Base-by-base conservation (phyloP, 2,797 vertebrate species). In the Salarias fasciatus region DNA sequence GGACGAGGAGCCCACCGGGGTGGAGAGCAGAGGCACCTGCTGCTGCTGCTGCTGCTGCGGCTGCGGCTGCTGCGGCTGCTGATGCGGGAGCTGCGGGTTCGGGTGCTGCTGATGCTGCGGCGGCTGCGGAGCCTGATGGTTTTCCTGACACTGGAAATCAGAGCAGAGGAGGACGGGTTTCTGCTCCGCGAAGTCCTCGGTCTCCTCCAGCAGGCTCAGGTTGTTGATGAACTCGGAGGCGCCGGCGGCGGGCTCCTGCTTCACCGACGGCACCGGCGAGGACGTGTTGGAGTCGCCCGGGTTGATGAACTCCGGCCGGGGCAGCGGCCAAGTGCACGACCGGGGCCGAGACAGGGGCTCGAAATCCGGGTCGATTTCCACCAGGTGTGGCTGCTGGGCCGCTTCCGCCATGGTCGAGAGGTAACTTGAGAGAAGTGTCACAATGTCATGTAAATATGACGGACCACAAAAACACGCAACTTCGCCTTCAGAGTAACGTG, bases 291-390 rank as follows among this genome's bases (percentile, higher is more conserved):
- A 96, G 90, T 93, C 94, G 33, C 93, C 93, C 5, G 95, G 89
- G 88, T 94, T 94, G 75, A 89, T 80, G 75, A 98, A 95, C 90
- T 98, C 97, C 80, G 96, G 97, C 47, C 96, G 94, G 76, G 96
- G 97, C 80, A 98, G 84, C 58, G 97, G 97, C 97, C 97, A 98
- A 89, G 97, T 98, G 89, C 97, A 98, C 8, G 97, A 98, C 49
- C 96, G 94, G 63, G 96, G 96, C 84, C 97, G 95, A 64, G 95
- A 85, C n/a, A 96, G 91, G 52, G 96, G 97, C 93, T 97, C 95
- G 71, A 97, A 98, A 89, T 97, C 97, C 84, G 96, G 96, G 93
- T 97, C 96, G 84, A 96, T 96, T 72, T 98, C 97, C 88, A 96
- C 95, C 89, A 94, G 91, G 86, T 92, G 93, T 84, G 86, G 89